Evolutionary conservation across 2,113 vertebrate genomes (phyloP), one percentile per base, ranked within the genome.

Genomic region (Paedocypris sp.): DNA sequence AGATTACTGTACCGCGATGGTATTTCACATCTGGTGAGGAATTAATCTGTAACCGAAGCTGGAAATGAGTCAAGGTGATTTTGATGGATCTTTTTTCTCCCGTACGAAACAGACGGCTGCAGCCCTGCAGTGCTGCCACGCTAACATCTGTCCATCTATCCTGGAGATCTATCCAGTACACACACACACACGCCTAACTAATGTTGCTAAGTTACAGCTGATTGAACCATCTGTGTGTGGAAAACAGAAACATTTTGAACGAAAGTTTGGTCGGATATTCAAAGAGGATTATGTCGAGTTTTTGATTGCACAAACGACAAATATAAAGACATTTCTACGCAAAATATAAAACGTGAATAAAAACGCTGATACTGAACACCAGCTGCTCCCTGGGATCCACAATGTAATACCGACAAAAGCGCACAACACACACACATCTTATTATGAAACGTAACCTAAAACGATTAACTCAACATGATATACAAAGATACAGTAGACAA

Each of bases 161-260:
- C 46, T 7, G 11, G 45, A n/a, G 35, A 28, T 36, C 58, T 52
- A 26, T 15, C 35, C 38, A 39, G 22, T 41, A 39, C 9, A 16
- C 50, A 50, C 28, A 47, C 13, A 56, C 35, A 57, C 51, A 54
- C 65, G 62, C 46, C 59, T 61, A 54, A 61, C 49, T 32, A 29
- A 46, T 57, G 52, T 53, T 42, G 53, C 49, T 60, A 53, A 59
- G 39, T 29, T 54, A 56, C 50, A 56, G 50, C 62, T 65, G 49
- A 61, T 66, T 49, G 43, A 32, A 65, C 57, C 35, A 59, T 62
- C 31, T 59, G 51, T 52, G 25, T 39, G 20, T 43, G 19, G 31
- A 32, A 56, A 61, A 50, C 57, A 60, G 45, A 59, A 50, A 39
- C 33, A 60, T 64, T 28, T 64, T 15, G 38, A n/a, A n/a, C n/a